A percentile compares a stretch with the other conserved stretches of the same genome.
Evolutionary conservation across 2,113 vertebrate genomes (phyloP).

Genomic region (Ceuthmochares aereus): DNA sequence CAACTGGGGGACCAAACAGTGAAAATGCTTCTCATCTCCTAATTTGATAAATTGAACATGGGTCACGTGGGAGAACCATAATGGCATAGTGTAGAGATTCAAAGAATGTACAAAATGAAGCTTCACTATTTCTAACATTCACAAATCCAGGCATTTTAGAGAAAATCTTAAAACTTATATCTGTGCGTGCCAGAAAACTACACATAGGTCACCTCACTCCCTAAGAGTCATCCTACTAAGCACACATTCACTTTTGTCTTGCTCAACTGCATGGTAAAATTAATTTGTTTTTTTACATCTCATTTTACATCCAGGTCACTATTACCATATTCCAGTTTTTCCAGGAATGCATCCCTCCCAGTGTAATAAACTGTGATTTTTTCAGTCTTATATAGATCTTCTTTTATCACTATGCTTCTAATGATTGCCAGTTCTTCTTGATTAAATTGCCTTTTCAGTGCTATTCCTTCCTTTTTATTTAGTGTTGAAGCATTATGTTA

Average conservation of each 20-base stretch:
- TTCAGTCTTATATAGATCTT: neutral
- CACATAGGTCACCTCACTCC: neutral
- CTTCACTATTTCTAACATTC: neutral
- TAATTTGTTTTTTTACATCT: neutral
- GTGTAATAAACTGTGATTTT: neutral
- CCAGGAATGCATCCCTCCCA: neutral
- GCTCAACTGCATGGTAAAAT: neutral
- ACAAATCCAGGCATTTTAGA: neutral
- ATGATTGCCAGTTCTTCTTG: neutral
- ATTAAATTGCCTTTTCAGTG: neutral
- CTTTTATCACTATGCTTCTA: neutral
- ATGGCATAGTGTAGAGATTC: fast-evolving
- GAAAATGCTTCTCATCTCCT: neutral
- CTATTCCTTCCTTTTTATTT: neutral
- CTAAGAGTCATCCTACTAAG: neutral
- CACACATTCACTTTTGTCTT: neutral
- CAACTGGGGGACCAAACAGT: fast-evolving
- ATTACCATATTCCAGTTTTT: neutral
- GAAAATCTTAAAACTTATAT: neutral
- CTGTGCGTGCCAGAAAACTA: neutral
- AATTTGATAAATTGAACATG: neutral
- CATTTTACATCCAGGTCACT: neutral
- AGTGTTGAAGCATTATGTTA: neutral
- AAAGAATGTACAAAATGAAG: neutral
- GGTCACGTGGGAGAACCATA: neutral